phyloP scores from a whole-genome alignment of 2,797 vertebrate genomes.

The Lepilemur septentrionalis region DNA sequence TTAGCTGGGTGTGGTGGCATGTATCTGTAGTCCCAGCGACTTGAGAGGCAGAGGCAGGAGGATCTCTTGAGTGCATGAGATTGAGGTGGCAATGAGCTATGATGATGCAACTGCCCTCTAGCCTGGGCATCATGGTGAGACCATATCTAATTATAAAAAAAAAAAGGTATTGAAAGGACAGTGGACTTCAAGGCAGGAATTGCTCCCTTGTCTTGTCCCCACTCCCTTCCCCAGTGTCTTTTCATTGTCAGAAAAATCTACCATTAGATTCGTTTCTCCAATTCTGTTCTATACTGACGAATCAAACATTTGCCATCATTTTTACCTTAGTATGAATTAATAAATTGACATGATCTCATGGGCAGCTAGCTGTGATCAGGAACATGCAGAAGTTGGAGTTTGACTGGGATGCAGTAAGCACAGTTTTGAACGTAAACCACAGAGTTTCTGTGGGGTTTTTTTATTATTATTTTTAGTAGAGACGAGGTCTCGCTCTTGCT shows the following conservation, averaged over 20 bases:
- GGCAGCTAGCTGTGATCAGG: background rate
- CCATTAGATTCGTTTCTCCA: background rate
- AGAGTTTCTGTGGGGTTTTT: background rate
- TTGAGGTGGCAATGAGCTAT: background rate
- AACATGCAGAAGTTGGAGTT: background rate
- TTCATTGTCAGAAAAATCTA: background rate
- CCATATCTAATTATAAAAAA: background rate
- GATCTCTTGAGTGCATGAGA: background rate
- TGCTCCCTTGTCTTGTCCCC: accelerated
- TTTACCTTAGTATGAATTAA: background rate
- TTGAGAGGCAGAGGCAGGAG: background rate
- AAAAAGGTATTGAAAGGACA: background rate
- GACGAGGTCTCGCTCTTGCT: no score
- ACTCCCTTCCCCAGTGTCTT: background rate
- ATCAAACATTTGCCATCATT: background rate
- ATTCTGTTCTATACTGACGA: background rate
- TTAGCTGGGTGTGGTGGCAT: no score
- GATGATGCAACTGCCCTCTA: background rate
- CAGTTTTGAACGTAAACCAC: background rate
- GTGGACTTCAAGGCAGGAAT: background rate
- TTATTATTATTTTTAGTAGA: no score
- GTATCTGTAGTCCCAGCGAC: background rate
- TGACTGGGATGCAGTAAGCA: background rate
- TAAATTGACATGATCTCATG: background rate
- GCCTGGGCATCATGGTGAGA: background rate